phyloP scores from a whole-genome alignment of 2,797 vertebrate species.

The Tadarida brasiliensis region DNA sequence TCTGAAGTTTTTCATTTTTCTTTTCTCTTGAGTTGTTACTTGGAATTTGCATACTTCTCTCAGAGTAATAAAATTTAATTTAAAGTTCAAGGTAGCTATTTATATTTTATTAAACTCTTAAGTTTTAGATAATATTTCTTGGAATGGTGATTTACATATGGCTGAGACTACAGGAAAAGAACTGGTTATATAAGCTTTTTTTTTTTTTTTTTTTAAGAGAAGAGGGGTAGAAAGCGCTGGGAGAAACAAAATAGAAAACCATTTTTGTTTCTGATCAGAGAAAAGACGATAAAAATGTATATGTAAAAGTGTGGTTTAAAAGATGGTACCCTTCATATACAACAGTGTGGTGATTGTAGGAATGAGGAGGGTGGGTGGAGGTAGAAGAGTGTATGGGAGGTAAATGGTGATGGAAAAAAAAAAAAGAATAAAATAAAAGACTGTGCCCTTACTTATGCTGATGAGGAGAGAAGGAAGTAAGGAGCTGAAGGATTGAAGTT shows the following conservation, averaged over 20 bases:
- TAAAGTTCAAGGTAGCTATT: conserved; percentile 68
- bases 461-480: background rate
- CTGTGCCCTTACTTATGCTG: background rate
- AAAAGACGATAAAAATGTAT: conserved; percentile 50
- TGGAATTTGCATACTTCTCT: conserved; percentile 74
- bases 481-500: background rate
- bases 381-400: background rate
- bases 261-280: conserved; percentile 60
- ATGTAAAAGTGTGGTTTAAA: conserved; percentile 23
- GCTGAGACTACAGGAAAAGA: conserved; percentile 26
- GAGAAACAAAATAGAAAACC: conserved; percentile 12
- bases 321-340: background rate
- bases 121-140: conserved; percentile 52
- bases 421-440: background rate
- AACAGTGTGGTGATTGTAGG: background rate
- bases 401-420: background rate
- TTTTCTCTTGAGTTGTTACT: conserved; percentile 75
- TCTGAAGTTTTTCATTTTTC: conserved; percentile 65
- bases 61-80: conserved; percentile 68
- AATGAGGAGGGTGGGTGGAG: background rate
- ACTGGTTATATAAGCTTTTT: background rate
- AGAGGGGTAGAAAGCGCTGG: background rate
- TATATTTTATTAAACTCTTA: conserved; percentile 68
- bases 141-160: conserved; percentile 29
- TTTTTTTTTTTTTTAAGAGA: background rate